A percentile compares a stretch with the other conserved stretches of the same genome.
Conservation (phyloP, 2,797 vertebrate genomes). For the Molossus alvarezi region DNA sequence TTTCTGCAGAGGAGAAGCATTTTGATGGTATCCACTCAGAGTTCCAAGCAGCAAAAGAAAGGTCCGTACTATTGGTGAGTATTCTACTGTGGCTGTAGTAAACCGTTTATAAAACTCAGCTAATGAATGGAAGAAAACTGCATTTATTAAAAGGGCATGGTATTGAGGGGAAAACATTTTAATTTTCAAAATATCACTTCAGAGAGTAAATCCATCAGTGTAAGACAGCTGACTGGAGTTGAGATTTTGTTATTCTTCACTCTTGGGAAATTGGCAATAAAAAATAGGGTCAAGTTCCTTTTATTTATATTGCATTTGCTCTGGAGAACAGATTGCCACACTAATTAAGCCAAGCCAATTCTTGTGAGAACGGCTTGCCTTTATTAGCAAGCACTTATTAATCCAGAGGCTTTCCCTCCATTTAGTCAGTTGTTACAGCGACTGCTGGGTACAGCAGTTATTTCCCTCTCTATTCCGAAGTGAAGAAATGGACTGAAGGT, state of each 20-base stretch:
- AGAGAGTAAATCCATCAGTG: conserved; percentile 66
- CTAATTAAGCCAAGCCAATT: conserved; percentile 77
- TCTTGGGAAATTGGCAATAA: conserved; percentile 67
- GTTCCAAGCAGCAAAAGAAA: neutral
- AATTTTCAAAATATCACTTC: conserved; percentile 70
- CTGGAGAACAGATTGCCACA: conserved; percentile 64
- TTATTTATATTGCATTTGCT: conserved; percentile 71
- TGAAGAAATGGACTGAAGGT: conserved; percentile 25
- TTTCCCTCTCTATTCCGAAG: conserved; percentile 1
- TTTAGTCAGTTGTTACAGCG: conserved; percentile 62
- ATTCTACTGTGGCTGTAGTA: neutral
- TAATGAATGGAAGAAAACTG: neutral
- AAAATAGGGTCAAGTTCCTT: conserved; percentile 68
- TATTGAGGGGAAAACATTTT: conserved; percentile 63
- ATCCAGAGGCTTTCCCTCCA: conserved; percentile 68
- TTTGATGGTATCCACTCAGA: conserved; percentile 25
- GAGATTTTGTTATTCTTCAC: conserved; percentile 71
- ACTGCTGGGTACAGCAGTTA: neutral
- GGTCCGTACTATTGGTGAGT: neutral
- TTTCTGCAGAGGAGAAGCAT: conserved; percentile 33
- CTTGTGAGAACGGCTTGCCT: conserved; percentile 75
- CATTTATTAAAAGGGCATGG: conserved; percentile 50
- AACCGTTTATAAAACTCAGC: conserved; percentile 24
- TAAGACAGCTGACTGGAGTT: conserved; percentile 58
- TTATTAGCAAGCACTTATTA: conserved; percentile 76